Evolutionary conservation across 2,888 invertebrate genomes (phyloP).

Genomic region (Eupeodes latifasciatus): DNA sequence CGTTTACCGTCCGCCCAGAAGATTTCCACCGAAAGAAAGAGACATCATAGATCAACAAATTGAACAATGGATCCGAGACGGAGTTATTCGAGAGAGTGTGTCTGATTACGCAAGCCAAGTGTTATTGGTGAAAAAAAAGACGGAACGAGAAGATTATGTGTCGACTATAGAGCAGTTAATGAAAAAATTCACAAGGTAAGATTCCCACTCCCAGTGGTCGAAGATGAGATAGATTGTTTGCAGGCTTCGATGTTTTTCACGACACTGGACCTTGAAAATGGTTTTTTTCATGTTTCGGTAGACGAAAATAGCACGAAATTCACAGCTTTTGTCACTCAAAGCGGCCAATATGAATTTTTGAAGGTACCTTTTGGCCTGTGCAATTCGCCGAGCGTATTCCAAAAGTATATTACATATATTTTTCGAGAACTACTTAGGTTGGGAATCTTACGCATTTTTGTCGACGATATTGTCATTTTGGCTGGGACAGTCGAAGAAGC

Average conservation of each 20-base stretch:
- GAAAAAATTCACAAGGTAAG: too few species aligned
- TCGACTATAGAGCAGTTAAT: too few species aligned
- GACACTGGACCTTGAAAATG: too few species aligned
- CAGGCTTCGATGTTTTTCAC: too few species aligned
- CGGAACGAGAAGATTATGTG: too few species aligned
- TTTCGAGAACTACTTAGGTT: constrained; percentile 14
- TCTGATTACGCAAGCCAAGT: constrained; percentile 78
- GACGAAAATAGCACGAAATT: too few species aligned
- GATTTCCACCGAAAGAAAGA: constrained; percentile 45
- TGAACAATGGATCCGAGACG: background rate
- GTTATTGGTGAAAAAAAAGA: constrained; percentile 77
- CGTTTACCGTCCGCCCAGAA: constrained; percentile 46
- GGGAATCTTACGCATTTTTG: constrained; percentile 14
- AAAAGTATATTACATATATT: constrained; percentile 54
- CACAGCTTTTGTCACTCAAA: constrained; percentile 31
- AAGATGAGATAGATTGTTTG: too few species aligned
- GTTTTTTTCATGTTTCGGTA: too few species aligned
- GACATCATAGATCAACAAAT: constrained; percentile 38
- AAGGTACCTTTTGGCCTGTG: constrained; percentile 79
- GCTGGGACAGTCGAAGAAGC: constrained; percentile 35
- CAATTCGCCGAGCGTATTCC: constrained; percentile 48
- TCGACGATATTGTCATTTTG: background rate
- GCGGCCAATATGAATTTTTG: constrained; percentile 78
- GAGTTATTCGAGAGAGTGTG: constrained; percentile 37
- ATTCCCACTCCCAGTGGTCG: too few species aligned